Conservation (phyloP, 1,140 invertebrate species). For the Micrasema minimum region DNA sequence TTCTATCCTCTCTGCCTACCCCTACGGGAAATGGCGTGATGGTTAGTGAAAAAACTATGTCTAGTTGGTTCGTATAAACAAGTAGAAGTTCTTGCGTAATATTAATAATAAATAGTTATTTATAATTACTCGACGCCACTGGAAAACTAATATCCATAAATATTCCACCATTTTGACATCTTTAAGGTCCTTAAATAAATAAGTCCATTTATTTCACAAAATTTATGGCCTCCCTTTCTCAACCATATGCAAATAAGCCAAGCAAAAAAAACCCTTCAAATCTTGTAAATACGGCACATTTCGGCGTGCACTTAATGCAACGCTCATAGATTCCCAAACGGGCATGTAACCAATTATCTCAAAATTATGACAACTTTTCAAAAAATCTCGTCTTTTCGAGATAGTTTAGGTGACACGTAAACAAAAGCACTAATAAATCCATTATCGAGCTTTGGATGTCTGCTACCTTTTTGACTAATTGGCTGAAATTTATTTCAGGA, state of each 20-base stretch:
- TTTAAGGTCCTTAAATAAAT: constrained; percentile 45
- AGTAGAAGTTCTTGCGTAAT: too few relatives aligned
- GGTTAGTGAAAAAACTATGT: too few relatives aligned
- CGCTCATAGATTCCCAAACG: constrained; percentile 38
- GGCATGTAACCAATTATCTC: constrained; percentile 46
- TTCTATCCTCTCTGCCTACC: too few relatives aligned
- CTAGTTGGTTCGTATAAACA: too few relatives aligned
- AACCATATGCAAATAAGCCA: background rate
- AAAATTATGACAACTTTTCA: constrained; percentile 35
- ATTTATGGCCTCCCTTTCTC: constrained; percentile 42
- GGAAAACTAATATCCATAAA: constrained; percentile 19
- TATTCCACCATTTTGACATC: constrained; percentile 42
- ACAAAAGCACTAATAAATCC: constrained; percentile 18
- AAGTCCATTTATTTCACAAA: constrained; percentile 41
- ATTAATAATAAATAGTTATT: too few relatives aligned
- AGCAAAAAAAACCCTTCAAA: constrained; percentile 4
- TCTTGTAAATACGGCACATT: background rate
- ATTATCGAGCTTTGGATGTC: background rate
- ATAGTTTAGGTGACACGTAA: constrained; percentile 8
- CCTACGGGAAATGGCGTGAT: too few relatives aligned
- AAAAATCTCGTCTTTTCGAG: constrained; percentile 14
- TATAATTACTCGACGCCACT: constrained; percentile 7
- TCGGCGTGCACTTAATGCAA: background rate
- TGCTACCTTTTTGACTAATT: constrained; percentile 7
- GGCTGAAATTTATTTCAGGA: background rate